phyloP scores from a whole-genome alignment of 2,113 vertebrate species.

The Anhinga rufa region DNA sequence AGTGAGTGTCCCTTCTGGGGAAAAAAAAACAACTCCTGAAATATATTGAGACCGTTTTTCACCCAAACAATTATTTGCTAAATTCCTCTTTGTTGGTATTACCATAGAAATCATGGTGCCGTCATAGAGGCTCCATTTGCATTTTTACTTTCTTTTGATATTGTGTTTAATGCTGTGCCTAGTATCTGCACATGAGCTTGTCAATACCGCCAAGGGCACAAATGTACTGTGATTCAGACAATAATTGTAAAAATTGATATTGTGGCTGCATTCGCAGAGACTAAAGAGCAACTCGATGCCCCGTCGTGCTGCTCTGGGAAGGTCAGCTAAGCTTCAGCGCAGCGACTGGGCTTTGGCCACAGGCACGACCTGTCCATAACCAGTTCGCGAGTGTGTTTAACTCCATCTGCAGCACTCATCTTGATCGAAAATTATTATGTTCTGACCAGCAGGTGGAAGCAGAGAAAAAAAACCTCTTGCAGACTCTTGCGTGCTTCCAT shows the following conservation, averaged over 20 bases:
- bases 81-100: neutral
- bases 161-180: neutral
- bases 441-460: slow-evolving; percentile 54
- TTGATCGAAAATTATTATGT: rapidly evolving
- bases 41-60: neutral
- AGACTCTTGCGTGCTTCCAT: neutral
- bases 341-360: neutral
- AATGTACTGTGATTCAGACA: neutral
- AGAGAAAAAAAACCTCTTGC: neutral
- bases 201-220: neutral
- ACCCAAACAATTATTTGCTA: neutral
- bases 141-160: neutral
- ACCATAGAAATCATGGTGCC: neutral
- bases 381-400: rapidly evolving
- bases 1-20: neutral
- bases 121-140: neutral
- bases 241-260: rapidly evolving
- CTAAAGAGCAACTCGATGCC: rapidly evolving
- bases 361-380: rapidly evolving
- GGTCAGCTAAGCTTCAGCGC: rapidly evolving
- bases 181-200: neutral
- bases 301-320: rapidly evolving
- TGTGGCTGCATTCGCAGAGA: neutral
- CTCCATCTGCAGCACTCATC: neutral
- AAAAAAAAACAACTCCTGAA: neutral